Conservation (phyloP, 2,888 invertebrate species). For the Netelia melanura region DNA sequence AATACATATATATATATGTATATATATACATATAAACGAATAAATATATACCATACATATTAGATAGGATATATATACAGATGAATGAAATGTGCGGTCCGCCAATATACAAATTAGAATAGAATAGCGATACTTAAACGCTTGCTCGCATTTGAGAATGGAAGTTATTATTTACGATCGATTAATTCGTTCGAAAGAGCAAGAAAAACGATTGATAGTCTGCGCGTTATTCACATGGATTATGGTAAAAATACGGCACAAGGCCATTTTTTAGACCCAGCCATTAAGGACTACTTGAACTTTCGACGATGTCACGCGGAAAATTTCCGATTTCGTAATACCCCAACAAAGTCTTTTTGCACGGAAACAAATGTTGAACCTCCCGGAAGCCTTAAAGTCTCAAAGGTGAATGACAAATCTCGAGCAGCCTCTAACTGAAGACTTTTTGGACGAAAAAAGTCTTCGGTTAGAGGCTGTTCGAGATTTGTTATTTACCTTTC, state of each 20-base stretch:
- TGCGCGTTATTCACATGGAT: too few relatives aligned
- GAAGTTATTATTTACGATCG: not conserved
- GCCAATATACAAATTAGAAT: conserved; percentile 70
- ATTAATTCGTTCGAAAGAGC: not conserved
- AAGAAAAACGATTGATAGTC: not conserved
- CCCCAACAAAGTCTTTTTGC: too few relatives aligned
- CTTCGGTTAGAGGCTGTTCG: too few relatives aligned
- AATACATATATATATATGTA: conserved; percentile 15
- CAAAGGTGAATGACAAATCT: not conserved
- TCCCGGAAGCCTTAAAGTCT: not conserved
- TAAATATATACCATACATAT: conserved; percentile 3
- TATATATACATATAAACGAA: conserved; percentile 3
- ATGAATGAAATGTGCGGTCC: conserved; percentile 20
- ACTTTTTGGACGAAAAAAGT: too few relatives aligned
- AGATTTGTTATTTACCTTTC: too few relatives aligned
- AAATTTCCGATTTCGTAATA: too few relatives aligned
- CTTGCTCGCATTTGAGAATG: conserved; percentile 26
- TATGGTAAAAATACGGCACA: too few relatives aligned
- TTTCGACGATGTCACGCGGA: too few relatives aligned
- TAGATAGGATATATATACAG: not conserved
- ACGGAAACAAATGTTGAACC: too few relatives aligned
- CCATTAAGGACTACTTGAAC: too few relatives aligned
- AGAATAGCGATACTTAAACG: conserved; percentile 70
- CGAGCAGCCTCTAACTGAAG: too few relatives aligned
- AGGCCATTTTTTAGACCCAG: too few relatives aligned